Evolutionary conservation across 1,140 invertebrate genomes (phyloP).

Genomic region (Bombus waltoni): DNA sequence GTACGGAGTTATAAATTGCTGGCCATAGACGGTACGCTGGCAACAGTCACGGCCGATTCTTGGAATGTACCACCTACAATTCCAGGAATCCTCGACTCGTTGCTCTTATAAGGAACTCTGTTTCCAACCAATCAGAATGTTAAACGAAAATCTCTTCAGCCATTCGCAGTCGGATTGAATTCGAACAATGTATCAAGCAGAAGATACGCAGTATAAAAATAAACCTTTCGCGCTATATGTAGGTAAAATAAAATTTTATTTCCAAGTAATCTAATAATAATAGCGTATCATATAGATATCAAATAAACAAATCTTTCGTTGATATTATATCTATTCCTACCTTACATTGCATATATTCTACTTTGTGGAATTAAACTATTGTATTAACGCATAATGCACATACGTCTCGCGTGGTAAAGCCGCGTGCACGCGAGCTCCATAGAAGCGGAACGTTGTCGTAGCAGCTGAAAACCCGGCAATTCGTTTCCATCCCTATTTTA

Average conservation of each 20-base stretch:
- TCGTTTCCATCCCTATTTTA: constrained; percentile 54
- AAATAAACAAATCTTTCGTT: background rate
- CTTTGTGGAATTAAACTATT: background rate
- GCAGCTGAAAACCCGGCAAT: constrained; percentile 47
- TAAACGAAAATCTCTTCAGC: constrained; percentile 24
- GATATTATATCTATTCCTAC: background rate
- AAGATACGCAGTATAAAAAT: background rate
- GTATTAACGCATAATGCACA: background rate
- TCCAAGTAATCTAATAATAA: no score
- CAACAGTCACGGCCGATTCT: constrained; percentile 29
- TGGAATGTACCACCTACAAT: constrained; percentile 40
- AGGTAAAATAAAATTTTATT: background rate
- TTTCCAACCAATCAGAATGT: constrained; percentile 25
- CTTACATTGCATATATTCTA: background rate
- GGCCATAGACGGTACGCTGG: constrained; percentile 31
- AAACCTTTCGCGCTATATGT: no score
- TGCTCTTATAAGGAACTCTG: constrained; percentile 17
- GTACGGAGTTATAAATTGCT: constrained; percentile 25
- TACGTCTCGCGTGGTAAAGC: constrained; percentile 30
- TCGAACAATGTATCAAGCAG: background rate
- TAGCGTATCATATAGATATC: background rate
- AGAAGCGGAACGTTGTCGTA: constrained; percentile 52
- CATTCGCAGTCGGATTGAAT: background rate
- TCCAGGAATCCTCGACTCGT: constrained; percentile 26
- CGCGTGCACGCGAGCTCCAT: constrained; percentile 3